These are phyloP conservation scores for Brachionus plicatilis DNA, from an alignment of 1,140 invertebrate species.

Conservation along the genomic window DNA sequence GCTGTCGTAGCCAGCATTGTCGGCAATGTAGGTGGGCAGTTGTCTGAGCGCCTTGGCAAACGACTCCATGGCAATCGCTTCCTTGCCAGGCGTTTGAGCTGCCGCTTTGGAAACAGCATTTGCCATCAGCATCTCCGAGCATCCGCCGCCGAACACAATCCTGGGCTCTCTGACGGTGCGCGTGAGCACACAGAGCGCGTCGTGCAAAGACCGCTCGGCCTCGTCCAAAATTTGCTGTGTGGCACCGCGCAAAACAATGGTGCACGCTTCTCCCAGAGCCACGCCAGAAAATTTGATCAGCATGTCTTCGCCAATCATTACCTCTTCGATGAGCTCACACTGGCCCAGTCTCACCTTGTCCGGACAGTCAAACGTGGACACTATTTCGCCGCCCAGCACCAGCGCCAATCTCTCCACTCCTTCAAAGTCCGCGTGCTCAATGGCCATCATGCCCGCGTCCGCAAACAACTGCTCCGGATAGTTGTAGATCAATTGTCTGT, in stretches of 20 bases:
- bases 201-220: slow-evolving; percentile 93
- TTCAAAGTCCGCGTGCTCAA: slow-evolving; percentile 99
- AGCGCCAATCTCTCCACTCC: slow-evolving; percentile 93
- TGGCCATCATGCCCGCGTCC: slow-evolving; percentile 96
- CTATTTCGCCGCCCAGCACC: slow-evolving; percentile 96
- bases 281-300: slow-evolving; percentile 91
- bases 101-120: slow-evolving; percentile 77
- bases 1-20: slow-evolving; percentile 97
- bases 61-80: slow-evolving; percentile 91
- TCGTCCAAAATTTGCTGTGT: slow-evolving; percentile 98
- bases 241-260: slow-evolving; percentile 91
- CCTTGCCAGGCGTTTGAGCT: slow-evolving; percentile 86
- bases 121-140: slow-evolving; percentile 89
- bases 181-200: slow-evolving; percentile 91
- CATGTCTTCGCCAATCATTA: slow-evolving; percentile 96
- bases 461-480: slow-evolving; percentile 99
- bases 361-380: slow-evolving; percentile 93
- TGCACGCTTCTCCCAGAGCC: slow-evolving; percentile 88
- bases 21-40: slow-evolving; percentile 88
- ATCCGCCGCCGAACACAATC: slow-evolving; percentile 84
- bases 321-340: slow-evolving; percentile 92
- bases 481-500: slow-evolving; percentile 98
- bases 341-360: slow-evolving; percentile 82
- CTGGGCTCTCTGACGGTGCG: slow-evolving; percentile 88
- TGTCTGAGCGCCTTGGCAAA: slow-evolving; percentile 78